Evolutionary conservation across 2,888 invertebrate genomes (phyloP).

Genomic region (Lasioglossum oenotherae): DNA sequence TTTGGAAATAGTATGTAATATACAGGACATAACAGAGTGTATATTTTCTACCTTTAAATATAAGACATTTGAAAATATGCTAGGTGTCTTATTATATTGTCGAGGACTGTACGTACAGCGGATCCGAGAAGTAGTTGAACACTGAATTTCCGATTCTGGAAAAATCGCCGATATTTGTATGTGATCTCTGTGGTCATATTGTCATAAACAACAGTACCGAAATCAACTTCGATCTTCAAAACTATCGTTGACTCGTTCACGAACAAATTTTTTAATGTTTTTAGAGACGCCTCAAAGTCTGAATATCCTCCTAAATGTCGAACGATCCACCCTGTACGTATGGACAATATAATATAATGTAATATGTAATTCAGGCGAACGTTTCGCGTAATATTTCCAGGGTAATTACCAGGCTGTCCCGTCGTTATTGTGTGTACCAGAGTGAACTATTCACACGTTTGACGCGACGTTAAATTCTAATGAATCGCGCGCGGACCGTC

Average conservation of each 20-base stretch:
- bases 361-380: background rate
- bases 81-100: no score
- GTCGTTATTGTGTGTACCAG: constrained; percentile 12
- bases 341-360: background rate
- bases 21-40: no score
- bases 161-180: background rate
- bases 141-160: background rate
- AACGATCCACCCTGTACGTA: background rate
- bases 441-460: constrained; percentile 29
- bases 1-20: no score
- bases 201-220: background rate
- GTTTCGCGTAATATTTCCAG: constrained; percentile 11
- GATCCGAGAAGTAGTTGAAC: background rate
- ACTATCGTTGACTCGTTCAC: background rate
- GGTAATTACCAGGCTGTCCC: background rate
- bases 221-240: background rate
- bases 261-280: background rate
- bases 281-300: background rate
- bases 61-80: no score
- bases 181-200: background rate
- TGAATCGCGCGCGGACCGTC: constrained; percentile 17
- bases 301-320: background rate
- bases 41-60: no score
- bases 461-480: constrained; percentile 45
- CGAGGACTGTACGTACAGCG: background rate